Evolutionary conservation across 1,140 invertebrate genomes (phyloP).

Genomic region (Drosophila miranda): DNA sequence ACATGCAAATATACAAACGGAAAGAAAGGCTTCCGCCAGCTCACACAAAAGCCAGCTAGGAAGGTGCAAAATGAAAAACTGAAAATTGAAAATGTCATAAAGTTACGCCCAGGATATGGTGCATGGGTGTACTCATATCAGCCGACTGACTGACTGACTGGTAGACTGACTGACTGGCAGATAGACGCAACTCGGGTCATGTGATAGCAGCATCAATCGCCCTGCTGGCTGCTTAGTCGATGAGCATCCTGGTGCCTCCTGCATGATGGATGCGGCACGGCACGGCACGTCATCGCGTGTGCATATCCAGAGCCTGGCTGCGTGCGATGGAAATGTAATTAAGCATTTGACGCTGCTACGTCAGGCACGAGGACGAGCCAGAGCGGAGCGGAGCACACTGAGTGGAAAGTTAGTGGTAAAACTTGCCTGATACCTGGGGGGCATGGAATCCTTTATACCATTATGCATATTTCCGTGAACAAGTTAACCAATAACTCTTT

Average conservation of each 20-base stretch:
- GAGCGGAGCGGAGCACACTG: constrained; percentile 1
- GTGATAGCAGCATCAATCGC: constrained; percentile 50
- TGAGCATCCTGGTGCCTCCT: constrained; percentile 21
- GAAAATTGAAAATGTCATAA: constrained; percentile 71
- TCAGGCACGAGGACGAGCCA: background rate
- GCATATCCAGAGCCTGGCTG: constrained; percentile 28
- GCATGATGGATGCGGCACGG: constrained; percentile 58
- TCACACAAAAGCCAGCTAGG: constrained; percentile 45
- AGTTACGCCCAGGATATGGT: constrained; percentile 37
- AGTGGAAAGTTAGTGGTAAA: background rate
- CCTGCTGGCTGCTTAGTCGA: constrained; percentile 38
- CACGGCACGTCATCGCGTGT: constrained; percentile 35
- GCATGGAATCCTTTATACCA: no score
- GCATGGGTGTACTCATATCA: constrained; percentile 19
- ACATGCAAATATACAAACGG: constrained; percentile 14
- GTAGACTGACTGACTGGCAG: constrained; percentile 17
- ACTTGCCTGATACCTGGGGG: no score
- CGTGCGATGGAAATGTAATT: constrained; percentile 74
- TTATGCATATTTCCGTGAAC: no score
- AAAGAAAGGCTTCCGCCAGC: constrained; percentile 22
- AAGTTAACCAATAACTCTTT: no score
- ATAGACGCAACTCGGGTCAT: constrained; percentile 44
- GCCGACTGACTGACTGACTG: constrained; percentile 17
- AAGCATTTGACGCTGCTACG: constrained; percentile 54
- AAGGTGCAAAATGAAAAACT: constrained; percentile 34